phyloP scores from a whole-genome alignment of 2,113 vertebrate species.

The Xenopus tropicalis region DNA sequence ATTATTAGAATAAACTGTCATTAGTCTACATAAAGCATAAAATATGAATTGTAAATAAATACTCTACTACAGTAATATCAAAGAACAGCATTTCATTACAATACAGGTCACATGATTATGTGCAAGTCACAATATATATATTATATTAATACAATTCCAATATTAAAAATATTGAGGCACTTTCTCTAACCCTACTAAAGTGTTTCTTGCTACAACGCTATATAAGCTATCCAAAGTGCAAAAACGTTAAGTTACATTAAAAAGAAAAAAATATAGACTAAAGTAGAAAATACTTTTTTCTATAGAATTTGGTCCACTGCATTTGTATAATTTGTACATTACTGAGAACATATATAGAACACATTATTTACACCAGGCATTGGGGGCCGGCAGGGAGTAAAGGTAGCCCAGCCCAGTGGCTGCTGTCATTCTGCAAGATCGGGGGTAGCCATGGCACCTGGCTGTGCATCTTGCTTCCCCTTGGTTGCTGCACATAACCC shows the following conservation, averaged over 20 bases:
- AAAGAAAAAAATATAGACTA: background rate
- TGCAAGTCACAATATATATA: constrained; percentile 41
- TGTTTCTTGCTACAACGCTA: constrained; percentile 23
- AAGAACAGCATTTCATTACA: background rate
- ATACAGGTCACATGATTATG: constrained; percentile 21
- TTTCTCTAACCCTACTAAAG: constrained; percentile 45
- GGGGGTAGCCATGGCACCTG: constrained; percentile 55
- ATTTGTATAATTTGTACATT: background rate
- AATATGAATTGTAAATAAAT: constrained; percentile 39
- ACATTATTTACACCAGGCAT: constrained; percentile 4
- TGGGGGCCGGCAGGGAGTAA: constrained; percentile 52
- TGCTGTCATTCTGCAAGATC: constrained; percentile 51
- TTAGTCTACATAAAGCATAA: constrained; percentile 19
- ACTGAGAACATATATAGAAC: background rate
- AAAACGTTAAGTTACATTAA: constrained; percentile 12
- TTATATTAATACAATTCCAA: constrained; percentile 60
- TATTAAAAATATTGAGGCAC: constrained; percentile 51
- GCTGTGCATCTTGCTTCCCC: constrained; percentile 56
- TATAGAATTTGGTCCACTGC: constrained; percentile 20
- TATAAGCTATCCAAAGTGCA: constrained; percentile 43
- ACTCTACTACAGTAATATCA: constrained; percentile 18
- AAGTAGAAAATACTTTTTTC: constrained; percentile 3
- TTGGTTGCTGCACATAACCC: constrained; percentile 57
- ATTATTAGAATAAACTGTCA: constrained; percentile 27
- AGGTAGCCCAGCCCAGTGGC: constrained; percentile 57